Base-by-base conservation (phyloP, 2,888 invertebrate genomes). In the Mactromeris polynyma region DNA sequence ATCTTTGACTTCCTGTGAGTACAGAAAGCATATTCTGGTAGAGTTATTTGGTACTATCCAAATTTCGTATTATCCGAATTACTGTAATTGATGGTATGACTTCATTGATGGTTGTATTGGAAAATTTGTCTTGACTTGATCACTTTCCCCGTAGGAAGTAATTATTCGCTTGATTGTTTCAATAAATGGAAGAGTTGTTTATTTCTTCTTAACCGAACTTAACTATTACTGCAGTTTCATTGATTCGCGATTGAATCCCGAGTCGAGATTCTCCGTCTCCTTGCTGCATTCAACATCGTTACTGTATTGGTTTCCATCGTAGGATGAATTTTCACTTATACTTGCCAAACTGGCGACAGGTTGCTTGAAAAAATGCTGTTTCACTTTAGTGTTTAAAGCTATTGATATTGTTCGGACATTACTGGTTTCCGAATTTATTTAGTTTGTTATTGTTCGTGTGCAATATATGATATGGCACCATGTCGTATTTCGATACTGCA, bases 241-340 rank as follows among this genome's bases (percentile, higher is more conserved):
- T 84, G 84, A 84, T 84, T 77, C 31, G 21, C 38, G 51, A 84
- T 78, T 84, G 84, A 54, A 77, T 78, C 78, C 78, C 36, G 36
- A 14, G 36, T 36, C 19, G 14, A 36, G 73, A 73, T 33, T 73
- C 73, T 36, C 11, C 26, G 36, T 33, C 3, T 4, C 11, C 17
- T 36, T 36, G 73, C 73, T 73, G 73, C 73, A 73, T 73, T 73
- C 36, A 73, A 33, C 81, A 54, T 77, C 78, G 54, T 87, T 58
- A 69, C 36, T 81, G 58, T 90, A 90, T 90, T 87, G 88, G 87
- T 88, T 90, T 90, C 90, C 31, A 14, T 85, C 42, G 26, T 38
- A 77, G 80, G 88, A 90, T 86, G 78, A 87, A 73, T 46, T 78
- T 79, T 88, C 73, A 73, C 83, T 90, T 89, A 86, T 83, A 83